Conservation (phyloP, 2,797 vertebrate species). For the Graptemys geographica region DNA sequence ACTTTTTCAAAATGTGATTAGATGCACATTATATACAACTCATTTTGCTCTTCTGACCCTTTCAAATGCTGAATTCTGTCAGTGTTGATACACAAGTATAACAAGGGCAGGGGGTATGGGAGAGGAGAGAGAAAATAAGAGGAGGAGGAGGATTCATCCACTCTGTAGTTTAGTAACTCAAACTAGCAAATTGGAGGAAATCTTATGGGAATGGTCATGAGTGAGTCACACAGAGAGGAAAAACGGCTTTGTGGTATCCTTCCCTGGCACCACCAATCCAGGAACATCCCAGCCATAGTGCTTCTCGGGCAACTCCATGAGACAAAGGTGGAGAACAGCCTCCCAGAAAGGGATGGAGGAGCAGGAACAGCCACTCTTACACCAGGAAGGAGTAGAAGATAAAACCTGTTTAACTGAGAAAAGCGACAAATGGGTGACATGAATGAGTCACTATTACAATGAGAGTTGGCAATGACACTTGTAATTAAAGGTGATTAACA, state of each 20-base stretch:
- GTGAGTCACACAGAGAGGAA: neutral
- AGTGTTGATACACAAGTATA: neutral
- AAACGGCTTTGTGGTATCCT: neutral
- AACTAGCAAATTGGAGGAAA: neutral
- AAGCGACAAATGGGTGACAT: neutral
- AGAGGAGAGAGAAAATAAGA: neutral
- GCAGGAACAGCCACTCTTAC: neutral
- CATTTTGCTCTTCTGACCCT: neutral
- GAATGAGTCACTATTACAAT: neutral
- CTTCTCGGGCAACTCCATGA: neutral
- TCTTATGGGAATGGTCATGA: neutral
- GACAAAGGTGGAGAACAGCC: neutral
- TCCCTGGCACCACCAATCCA: neutral
- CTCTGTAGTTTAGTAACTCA: neutral
- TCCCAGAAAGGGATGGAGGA: neutral
- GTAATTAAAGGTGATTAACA: neutral
- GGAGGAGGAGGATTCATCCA: neutral
- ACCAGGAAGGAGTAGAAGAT: neutral
- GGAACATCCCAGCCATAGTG: neutral
- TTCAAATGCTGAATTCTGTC: neutral
- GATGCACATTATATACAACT: neutral
- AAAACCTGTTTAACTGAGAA: neutral
- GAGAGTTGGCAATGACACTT: neutral
- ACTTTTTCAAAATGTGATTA: neutral
- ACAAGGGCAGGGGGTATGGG: neutral